Percentiles rank a stretch among this genome's conserved stretches.
phyloP scores from a whole-genome alignment of 2,113 vertebrate species.

The Corvus cornix region DNA sequence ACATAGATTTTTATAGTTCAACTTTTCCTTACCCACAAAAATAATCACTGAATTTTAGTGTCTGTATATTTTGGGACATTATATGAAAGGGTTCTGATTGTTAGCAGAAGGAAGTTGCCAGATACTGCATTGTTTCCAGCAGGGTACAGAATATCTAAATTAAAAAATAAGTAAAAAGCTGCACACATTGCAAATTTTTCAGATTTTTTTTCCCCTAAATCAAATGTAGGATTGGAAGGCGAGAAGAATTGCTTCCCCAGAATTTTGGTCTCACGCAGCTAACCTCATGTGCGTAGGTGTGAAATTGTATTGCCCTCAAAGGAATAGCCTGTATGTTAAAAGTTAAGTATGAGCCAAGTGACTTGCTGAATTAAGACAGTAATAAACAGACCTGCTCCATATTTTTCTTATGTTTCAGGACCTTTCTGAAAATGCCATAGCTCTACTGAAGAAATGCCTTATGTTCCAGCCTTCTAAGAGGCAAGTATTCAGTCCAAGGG shows the following conservation, averaged over 20 bases:
- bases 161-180: neutral
- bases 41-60: neutral
- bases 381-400: neutral
- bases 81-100: neutral
- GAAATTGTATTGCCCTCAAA: neutral
- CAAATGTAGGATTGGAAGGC: neutral
- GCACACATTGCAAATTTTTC: neutral
- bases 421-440: conserved; percentile 80
- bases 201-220: neutral
- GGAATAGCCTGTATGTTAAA: neutral
- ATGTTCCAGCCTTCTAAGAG: conserved; percentile 91
- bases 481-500: conserved; percentile 57
- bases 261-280: neutral
- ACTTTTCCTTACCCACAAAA: neutral
- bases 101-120: neutral
- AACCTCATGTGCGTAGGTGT: neutral
- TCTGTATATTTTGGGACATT: neutral
- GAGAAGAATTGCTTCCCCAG: neutral
- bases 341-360: neutral
- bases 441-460: conserved; percentile 91
- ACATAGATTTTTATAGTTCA: neutral
- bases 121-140: neutral
- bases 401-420: conserved; percentile 69
- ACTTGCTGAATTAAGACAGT: neutral
- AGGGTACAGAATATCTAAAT: neutral